These are phyloP conservation scores for Zoanthus gigantus DNA, from an alignment of 92 coral and sea anemone genomes.

Conservation along the genomic window DNA sequence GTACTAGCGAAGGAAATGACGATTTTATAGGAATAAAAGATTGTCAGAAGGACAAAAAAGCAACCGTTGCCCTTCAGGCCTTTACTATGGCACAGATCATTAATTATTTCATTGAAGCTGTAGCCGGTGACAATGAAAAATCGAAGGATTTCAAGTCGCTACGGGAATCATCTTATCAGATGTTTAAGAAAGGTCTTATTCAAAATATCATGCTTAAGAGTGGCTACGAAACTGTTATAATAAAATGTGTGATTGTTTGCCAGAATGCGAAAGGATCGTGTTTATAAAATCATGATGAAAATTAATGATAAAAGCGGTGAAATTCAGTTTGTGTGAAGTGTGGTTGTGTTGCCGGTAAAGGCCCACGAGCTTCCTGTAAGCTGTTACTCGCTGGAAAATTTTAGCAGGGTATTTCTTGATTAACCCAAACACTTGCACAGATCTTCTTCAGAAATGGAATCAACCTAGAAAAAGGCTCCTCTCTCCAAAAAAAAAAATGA, in stretches of 20 bases:
- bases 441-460: constrained; percentile 62
- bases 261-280: no score
- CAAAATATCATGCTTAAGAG: neutral
- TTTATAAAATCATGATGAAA: neutral
- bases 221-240: no score
- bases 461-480: constrained; percentile 64
- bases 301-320: constrained; percentile 31
- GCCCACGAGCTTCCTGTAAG: constrained; percentile 54
- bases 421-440: constrained; percentile 42
- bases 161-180: neutral
- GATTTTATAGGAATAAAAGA: neutral
- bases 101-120: no score
- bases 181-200: constrained; percentile 34
- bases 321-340: constrained; percentile 30
- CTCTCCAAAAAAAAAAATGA: constrained; percentile 55
- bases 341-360: constrained; percentile 65
- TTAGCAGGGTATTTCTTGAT: constrained; percentile 47
- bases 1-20: neutral
- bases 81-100: no score
- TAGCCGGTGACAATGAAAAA: no score
- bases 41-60: constrained; percentile 10
- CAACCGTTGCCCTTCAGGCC: no score
- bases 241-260: no score
- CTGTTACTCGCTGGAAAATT: constrained; percentile 65
- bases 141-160: no score